Percentiles rank a stretch among this genome's conserved stretches.
Conservation (phyloP, 2,888 invertebrate genomes). For the Apotomis betuletana region DNA sequence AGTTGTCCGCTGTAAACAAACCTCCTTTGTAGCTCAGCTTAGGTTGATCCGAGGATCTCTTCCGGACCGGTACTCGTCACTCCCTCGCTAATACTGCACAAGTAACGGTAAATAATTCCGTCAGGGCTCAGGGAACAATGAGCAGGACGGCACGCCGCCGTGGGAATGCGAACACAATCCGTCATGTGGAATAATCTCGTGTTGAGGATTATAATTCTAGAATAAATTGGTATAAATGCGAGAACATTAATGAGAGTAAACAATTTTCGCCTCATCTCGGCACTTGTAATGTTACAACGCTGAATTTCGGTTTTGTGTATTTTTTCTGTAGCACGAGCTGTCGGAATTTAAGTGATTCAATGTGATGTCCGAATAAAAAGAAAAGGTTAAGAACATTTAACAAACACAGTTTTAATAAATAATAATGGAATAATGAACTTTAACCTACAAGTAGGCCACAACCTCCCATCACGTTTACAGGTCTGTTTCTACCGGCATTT, state of each 20-base stretch:
- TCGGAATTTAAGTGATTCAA: no score
- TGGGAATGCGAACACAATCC: slow-evolving; percentile 14
- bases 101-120: slow-evolving; percentile 38
- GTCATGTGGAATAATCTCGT: slow-evolving; percentile 25
- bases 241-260: neutral
- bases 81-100: slow-evolving; percentile 32
- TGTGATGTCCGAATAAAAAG: no score
- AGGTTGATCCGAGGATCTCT: slow-evolving; percentile 34
- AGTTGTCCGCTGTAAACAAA: slow-evolving; percentile 17
- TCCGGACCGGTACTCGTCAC: slow-evolving; percentile 24
- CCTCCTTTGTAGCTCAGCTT: slow-evolving; percentile 31
- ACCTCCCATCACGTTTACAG: no score
- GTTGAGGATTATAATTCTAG: slow-evolving; percentile 3
- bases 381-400: no score
- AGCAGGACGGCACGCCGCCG: slow-evolving; percentile 18
- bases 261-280: neutral
- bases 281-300: no score
- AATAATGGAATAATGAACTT: no score
- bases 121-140: slow-evolving; percentile 30
- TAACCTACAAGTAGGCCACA: no score
- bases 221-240: neutral
- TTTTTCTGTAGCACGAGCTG: no score
- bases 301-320: no score
- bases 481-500: no score
- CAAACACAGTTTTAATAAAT: no score